Base-by-base conservation (phyloP, 30 jellyfish, hydroid and myxozoan species). In the Nemopilema nomurai region DNA sequence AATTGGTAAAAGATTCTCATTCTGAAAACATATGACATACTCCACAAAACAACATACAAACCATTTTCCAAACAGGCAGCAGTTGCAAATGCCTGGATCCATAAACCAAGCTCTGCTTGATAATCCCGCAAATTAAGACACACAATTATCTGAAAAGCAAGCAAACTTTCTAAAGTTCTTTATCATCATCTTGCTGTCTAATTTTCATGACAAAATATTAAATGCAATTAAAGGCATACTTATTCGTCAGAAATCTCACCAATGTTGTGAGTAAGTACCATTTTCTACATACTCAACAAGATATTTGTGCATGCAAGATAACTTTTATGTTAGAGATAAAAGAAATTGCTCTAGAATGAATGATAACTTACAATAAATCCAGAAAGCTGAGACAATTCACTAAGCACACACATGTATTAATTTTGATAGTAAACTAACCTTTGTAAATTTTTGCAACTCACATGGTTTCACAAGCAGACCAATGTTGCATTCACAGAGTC, bases 101-200 rank as follows among this genome's bases (percentile, higher is more conserved):
- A 90, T 32, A 57, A 51, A 28, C 97, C 97, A 51, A 82, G 87
- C 28, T 74, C 76, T 23, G 93, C 87, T 49, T 90, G 97, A 16
- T 85, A 88, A 76, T 82, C 97, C 53, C 97, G 77, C 49, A 90
- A 49, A 67, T 90, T 82, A 74, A 90, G 71, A 21, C 83, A 82
- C 27, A 90, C 83, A 4, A 90, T 81, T 19, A 90, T 65, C 97
- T 90, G 64, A 19, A 74, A 67, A 86, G 0, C 1, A 21, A 19
- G 29, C 49, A 4, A 19, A 18, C 22, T 22, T 75, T 8, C 28
- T 79, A 0, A 30, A 32, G 57, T 26, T n/a, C 51, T 26, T 25
- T 21, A 41, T 6, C 57, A 41, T 3, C 6, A 41, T 41, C 6
- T 3, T 41, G 57, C 13, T 41, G 57, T 6, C 9, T 6, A 3